phyloP scores from a whole-genome alignment of 2,888 invertebrate species.

The Ommatoiulus sabulosus region DNA sequence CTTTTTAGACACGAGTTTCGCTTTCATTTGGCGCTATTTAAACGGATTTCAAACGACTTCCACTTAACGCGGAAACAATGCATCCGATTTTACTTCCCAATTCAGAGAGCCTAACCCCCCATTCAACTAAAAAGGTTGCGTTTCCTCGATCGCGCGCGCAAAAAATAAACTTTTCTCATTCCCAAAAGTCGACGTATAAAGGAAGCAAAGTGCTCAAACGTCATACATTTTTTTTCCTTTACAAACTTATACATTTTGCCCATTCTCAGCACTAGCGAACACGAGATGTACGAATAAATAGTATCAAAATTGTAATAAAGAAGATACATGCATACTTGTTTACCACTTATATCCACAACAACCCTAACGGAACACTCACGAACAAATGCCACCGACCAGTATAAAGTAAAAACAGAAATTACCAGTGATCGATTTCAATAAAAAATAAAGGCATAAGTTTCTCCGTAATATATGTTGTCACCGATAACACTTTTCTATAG shows the following conservation, averaged over 20 bases:
- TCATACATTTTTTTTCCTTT: background rate
- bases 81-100: conserved; percentile 42
- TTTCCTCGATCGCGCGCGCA: background rate
- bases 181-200: background rate
- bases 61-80: conserved; percentile 47
- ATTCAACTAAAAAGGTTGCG: conserved; percentile 29
- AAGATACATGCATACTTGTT: background rate
- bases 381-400: no score
- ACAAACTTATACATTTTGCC: no score
- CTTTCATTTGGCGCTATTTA: conserved; percentile 48
- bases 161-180: background rate
- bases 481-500: no score
- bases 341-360: no score
- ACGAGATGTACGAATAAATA: background rate
- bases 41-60: conserved; percentile 48
- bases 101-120: conserved; percentile 42
- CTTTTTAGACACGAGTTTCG: conserved; percentile 47
- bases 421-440: no score
- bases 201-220: background rate
- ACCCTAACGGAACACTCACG: no score
- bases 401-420: no score
- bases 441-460: no score
- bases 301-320: conserved; percentile 7
- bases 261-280: background rate
- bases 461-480: no score